phyloP scores from a whole-genome alignment of 2,888 invertebrate genomes.

The Biston betularia region DNA sequence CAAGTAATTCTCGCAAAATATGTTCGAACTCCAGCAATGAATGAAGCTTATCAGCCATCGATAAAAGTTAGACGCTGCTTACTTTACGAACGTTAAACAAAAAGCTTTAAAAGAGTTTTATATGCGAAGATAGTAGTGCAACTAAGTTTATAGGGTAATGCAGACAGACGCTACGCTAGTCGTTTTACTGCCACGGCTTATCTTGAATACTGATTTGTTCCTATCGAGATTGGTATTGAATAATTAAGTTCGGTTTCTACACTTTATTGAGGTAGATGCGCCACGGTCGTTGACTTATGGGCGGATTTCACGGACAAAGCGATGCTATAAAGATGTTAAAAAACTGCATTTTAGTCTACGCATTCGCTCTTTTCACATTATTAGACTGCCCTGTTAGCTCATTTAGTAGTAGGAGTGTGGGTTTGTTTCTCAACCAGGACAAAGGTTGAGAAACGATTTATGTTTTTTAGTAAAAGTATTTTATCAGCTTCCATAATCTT shows the following conservation, averaged over 20 bases:
- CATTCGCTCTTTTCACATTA: too few species aligned
- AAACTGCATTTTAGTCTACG: not conserved
- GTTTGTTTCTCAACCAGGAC: too few species aligned
- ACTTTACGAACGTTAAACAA: constrained; percentile 32
- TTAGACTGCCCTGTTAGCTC: too few species aligned
- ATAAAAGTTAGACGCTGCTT: constrained; percentile 22
- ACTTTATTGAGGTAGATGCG: constrained; percentile 36
- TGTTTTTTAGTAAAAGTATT: too few species aligned
- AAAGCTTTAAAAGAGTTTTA: constrained; percentile 29
- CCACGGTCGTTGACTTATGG: constrained; percentile 36
- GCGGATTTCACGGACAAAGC: not conserved
- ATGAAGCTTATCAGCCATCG: not conserved
- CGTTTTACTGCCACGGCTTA: constrained; percentile 41
- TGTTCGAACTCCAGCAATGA: not conserved
- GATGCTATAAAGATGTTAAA: not conserved
- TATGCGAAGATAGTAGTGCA: constrained; percentile 40
- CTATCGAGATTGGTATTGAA: constrained; percentile 42
- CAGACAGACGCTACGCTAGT: constrained; percentile 39
- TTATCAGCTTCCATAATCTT: too few species aligned
- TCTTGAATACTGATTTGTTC: constrained; percentile 47
- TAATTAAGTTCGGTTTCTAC: constrained; percentile 43
- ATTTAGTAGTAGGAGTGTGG: too few species aligned
- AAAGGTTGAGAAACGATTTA: too few species aligned
- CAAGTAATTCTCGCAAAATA: too few species aligned
- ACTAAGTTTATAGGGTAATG: constrained; percentile 39